A percentile compares a stretch with the other conserved stretches of the same genome.
Evolutionary conservation across 2,797 vertebrate genomes (phyloP).

Genomic region (Syngnathus rostellatus): DNA sequence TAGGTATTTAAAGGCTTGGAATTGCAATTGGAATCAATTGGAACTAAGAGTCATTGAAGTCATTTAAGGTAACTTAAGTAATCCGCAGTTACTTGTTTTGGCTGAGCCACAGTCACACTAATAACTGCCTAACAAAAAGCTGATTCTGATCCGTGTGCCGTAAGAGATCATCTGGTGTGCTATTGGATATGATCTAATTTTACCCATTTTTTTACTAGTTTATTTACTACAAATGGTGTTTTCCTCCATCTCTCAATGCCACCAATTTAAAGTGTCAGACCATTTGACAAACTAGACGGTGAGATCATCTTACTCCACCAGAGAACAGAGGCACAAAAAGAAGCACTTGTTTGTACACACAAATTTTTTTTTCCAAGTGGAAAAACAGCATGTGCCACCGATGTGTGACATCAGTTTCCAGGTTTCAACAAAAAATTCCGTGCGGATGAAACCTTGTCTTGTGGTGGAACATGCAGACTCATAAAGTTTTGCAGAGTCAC

Average conservation of each 20-base stretch:
- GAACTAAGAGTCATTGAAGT: background rate
- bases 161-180: too few relatives aligned
- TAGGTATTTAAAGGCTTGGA: background rate
- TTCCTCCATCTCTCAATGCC: too few relatives aligned
- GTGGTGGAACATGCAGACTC: slow-evolving; percentile 18
- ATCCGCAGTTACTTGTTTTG: background rate
- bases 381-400: slow-evolving; percentile 29
- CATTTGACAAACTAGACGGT: background rate
- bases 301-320: slow-evolving; percentile 20
- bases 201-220: too few relatives aligned
- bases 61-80: background rate
- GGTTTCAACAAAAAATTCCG: slow-evolving; percentile 10
- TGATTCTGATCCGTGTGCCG: too few relatives aligned
- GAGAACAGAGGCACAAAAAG: slow-evolving; percentile 26
- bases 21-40: background rate
- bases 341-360: slow-evolving; percentile 29
- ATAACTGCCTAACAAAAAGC: too few relatives aligned
- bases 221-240: too few relatives aligned
- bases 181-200: too few relatives aligned
- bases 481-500: slow-evolving; percentile 30
- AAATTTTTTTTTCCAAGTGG: slow-evolving; percentile 19
- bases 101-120: background rate
- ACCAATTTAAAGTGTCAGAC: too few relatives aligned
- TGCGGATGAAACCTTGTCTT: slow-evolving; percentile 31
- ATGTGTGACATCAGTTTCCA: slow-evolving; percentile 28